Base-by-base conservation (phyloP, 2,888 invertebrate species). In the Agriopis leucophaearia region DNA sequence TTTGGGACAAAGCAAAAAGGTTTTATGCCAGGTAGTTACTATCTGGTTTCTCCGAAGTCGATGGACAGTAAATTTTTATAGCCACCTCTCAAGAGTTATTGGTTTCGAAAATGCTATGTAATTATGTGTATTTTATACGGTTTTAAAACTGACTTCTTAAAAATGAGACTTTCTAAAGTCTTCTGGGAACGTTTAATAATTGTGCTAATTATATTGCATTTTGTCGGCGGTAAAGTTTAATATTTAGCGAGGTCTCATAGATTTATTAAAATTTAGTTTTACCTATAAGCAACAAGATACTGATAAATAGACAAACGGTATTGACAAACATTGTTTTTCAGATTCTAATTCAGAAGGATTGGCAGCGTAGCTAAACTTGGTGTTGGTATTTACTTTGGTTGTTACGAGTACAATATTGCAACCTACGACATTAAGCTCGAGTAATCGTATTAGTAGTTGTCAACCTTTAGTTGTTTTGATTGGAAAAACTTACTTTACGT, bases 31-130 rank as follows among this genome's bases (percentile, higher is more conserved):
- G 75, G 75, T 75, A 75, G 77, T 71, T 66, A 70, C 70, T 36
- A 38, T 16, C 52, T 65, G 61, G 69, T 72, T 68, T 77, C 77
- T 74, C 54, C 60, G 76, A 76, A 77, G 56, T n/a, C 63, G 66
- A 66, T 64, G 66, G 74, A 71, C 73, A 75, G 73, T 74, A 72
- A 74, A 75, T 72, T 73, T 78, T 78, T 76, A 78, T 73, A 70
- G 70, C 74, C 52, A 63, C 66, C 69, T 72, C 72, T 73, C 72
- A 50, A 74, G 71, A 70, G 71, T 74, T 78, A 75, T 76, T 76
- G 76, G 74, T 74, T 75, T 76, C 66, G 69, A 73, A 75, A 76
- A 74, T 72, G 64, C 73, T 65, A 66, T 72, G 68, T 74, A 65
- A 78, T 78, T 74, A 74, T 57, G 63, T 51, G 66, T 64, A 59